Conservation (phyloP, 92 coral and sea anemone genomes). For the Porites cylindrica region DNA sequence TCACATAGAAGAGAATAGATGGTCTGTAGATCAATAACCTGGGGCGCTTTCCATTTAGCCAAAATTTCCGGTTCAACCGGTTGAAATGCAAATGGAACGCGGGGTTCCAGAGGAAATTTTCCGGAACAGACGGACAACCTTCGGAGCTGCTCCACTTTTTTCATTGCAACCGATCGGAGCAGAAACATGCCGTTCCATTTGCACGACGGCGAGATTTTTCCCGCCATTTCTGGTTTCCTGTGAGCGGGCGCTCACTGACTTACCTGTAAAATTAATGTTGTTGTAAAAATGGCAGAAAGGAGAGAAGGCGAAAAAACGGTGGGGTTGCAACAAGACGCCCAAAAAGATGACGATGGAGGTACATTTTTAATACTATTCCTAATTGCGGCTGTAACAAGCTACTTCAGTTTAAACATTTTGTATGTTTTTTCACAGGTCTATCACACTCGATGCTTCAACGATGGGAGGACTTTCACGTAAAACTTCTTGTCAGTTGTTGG, state of each 20-base stretch:
- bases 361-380: constrained; percentile 15
- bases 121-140: neutral
- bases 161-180: neutral
- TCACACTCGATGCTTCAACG: neutral
- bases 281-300: constrained; percentile 14
- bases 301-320: constrained; percentile 20
- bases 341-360: constrained; percentile 16
- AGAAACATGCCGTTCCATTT: constrained; percentile 21
- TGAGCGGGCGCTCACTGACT: constrained; percentile 18
- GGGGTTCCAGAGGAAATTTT: constrained; percentile 27
- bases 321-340: constrained; percentile 26
- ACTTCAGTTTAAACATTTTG: constrained; percentile 15
- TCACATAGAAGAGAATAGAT: neutral
- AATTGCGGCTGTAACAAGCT: constrained; percentile 6
- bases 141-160: constrained; percentile 14
- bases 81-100: constrained; percentile 34
- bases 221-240: constrained; percentile 3
- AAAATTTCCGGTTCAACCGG: neutral
- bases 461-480: no score
- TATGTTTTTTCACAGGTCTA: constrained; percentile 22
- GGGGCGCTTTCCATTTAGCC: no score
- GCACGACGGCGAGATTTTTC: constrained; percentile 20
- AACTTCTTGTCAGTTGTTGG: no score
- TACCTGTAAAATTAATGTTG: constrained; percentile 12
- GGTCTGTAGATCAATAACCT: neutral